phyloP scores from a whole-genome alignment of 2,113 vertebrate genomes.

The Xiphorhynchus elegans region DNA sequence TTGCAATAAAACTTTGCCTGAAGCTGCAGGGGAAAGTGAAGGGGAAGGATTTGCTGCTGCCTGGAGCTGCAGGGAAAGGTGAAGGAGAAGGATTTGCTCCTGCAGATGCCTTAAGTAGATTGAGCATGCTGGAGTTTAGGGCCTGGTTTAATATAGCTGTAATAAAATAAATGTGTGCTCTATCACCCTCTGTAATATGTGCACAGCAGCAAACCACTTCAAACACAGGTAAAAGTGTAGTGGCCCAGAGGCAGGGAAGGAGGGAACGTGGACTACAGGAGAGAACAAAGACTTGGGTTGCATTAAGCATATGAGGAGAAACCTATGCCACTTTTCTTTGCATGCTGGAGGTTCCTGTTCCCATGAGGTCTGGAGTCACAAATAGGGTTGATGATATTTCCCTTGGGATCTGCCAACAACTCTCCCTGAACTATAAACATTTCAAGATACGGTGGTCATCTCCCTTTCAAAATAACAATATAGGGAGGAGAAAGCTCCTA shows the following conservation, averaged over 20 bases:
- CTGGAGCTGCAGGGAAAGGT: not conserved
- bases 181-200: not conserved
- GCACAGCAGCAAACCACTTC: not conserved
- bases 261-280: not conserved
- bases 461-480: not conserved
- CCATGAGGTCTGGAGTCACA: not conserved
- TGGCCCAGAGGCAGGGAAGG: not conserved
- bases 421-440: not conserved
- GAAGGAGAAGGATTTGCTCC: not conserved
- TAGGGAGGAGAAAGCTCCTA: not conserved
- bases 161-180: not conserved
- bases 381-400: accelerated
- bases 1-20: not conserved
- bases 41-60: not conserved
- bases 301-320: not conserved
- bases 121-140: not conserved
- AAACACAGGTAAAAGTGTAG: not conserved
- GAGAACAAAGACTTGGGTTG: not conserved
- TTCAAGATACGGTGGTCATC: not conserved
- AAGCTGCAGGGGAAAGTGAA: not conserved
- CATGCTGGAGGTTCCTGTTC: not conserved
- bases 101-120: not conserved
- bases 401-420: not conserved
- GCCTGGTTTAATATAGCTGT: not conserved
- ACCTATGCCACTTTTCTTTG: not conserved